Base-by-base conservation (phyloP, 2,888 invertebrate species). In the Pachymerium ferrugineum region DNA sequence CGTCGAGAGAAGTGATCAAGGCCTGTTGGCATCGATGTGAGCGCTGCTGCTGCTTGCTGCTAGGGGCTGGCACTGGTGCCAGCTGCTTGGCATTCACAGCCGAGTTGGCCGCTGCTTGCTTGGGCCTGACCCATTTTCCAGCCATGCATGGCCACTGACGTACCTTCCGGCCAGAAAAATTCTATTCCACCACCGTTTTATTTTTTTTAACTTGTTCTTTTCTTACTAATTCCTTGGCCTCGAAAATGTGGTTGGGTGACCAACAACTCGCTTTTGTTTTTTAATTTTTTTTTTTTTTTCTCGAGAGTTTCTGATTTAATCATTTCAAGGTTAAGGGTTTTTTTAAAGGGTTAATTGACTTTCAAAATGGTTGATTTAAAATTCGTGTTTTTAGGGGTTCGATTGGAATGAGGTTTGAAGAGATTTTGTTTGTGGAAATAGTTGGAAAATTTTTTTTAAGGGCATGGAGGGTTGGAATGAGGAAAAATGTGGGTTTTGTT, bases 91-190 rank as follows among this genome's bases (percentile, higher is more conserved):
- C 62, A 62, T 62, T 62, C 62, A 62, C 62, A 62, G 25, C 28
- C 62, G 62, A 62, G 62, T 62, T 62, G 62, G 62, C 62, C 62
- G 62, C 47, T 54, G 47, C 62, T 62, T 28, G 62, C 25, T 62
- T 62, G 62, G 62, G 62, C 62, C 62, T 62, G 62, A 62, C 62
- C 62, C 62, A 62, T 62, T 62, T 62, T 62, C 25, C 62, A 62
- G 28, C 62, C 62, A 28, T 25, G 62, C 62, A 62, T 62, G 62
- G 62, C 62, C 62, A 62, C 62, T 62, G 62, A 62, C 62, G 62
- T 62, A 62, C 62, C 62, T 62, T 62, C 62, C 62, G 62, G 62
- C 62, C 62, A 62, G 25, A 25, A 62, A 62, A 62, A 47, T 47
- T 47, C 47, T 47, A 47, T 47, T 16, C 47, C 47, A 19, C 47